phyloP scores from a whole-genome alignment of 2,888 invertebrate genomes.

The Blomia tropicalis region DNA sequence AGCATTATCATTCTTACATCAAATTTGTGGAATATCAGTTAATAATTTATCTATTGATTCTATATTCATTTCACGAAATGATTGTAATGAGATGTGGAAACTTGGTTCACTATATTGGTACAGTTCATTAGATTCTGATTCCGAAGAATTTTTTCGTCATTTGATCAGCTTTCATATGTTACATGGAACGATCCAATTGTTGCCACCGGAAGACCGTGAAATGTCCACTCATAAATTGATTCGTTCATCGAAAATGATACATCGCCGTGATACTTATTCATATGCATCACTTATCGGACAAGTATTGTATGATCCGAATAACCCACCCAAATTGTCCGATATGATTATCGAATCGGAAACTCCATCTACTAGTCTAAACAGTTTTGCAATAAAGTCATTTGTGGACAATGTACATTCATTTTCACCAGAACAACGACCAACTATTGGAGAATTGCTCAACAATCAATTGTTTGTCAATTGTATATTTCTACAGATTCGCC shows the following conservation, averaged over 20 bases:
- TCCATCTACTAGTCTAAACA: neutral
- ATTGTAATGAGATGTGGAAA: conserved; percentile 20
- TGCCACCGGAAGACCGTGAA: conserved; percentile 18
- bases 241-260: neutral
- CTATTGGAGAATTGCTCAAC: neutral
- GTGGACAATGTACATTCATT: neutral
- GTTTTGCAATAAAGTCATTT: neutral
- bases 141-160: neutral
- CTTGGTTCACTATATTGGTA: conserved; percentile 21
- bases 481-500: conserved; percentile 16
- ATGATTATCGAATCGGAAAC: neutral
- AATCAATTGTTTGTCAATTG: conserved; percentile 20
- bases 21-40: conserved; percentile 13
- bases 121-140: conserved; percentile 9
- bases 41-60: conserved; percentile 21
- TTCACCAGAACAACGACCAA: conserved; percentile 4
- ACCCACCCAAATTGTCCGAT: conserved; percentile 5
- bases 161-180: conserved; percentile 8
- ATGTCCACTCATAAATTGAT: neutral
- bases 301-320: neutral
- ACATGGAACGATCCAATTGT: neutral
- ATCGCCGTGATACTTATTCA: conserved; percentile 22
- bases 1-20: conserved; percentile 18
- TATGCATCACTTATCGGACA: conserved; percentile 8
- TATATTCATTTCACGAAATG: conserved; percentile 17